Percentiles rank a stretch among this genome's conserved stretches.
These are phyloP conservation scores for Drosophila lacicola DNA, from an alignment of 2,888 invertebrate species.

Conservation along the genomic window DNA sequence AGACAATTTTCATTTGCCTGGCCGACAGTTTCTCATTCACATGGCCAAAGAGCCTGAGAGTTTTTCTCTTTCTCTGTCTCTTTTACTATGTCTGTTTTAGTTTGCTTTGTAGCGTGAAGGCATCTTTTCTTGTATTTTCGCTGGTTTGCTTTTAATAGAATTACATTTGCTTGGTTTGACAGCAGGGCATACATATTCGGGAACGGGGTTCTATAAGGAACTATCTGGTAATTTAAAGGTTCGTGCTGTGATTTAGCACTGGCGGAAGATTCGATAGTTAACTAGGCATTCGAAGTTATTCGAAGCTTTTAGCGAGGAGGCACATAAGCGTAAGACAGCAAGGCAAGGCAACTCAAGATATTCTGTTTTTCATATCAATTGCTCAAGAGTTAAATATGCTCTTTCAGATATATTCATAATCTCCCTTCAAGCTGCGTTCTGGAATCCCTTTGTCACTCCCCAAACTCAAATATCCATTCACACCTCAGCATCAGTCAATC, in stretches of 20 bases:
- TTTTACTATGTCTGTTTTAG: neutral
- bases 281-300: conserved; percentile 5
- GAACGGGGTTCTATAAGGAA: neutral
- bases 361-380: no score
- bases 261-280: conserved; percentile 7
- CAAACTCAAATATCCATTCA: conserved; percentile 46
- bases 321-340: no score
- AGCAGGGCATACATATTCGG: conserved; percentile 4
- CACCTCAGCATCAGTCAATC: conserved; percentile 59
- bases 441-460: conserved; percentile 9
- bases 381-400: neutral
- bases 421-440: conserved; percentile 3
- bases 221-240: conserved; percentile 9
- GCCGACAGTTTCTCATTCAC: conserved; percentile 51
- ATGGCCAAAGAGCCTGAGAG: conserved; percentile 50
- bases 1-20: conserved; percentile 72
- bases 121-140: conserved; percentile 44
- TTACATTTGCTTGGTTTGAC: conserved; percentile 49
- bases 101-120: conserved; percentile 59
- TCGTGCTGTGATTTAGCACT: conserved; percentile 17
- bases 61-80: conserved; percentile 37
- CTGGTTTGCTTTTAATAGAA: conserved; percentile 55
- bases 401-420: conserved; percentile 28
- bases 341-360: no score
- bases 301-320: no score